Percentiles rank a stretch among this genome's conserved stretches.
Conservation (phyloP, 1,140 invertebrate species). For the Ceratosolen fusciceps region DNA sequence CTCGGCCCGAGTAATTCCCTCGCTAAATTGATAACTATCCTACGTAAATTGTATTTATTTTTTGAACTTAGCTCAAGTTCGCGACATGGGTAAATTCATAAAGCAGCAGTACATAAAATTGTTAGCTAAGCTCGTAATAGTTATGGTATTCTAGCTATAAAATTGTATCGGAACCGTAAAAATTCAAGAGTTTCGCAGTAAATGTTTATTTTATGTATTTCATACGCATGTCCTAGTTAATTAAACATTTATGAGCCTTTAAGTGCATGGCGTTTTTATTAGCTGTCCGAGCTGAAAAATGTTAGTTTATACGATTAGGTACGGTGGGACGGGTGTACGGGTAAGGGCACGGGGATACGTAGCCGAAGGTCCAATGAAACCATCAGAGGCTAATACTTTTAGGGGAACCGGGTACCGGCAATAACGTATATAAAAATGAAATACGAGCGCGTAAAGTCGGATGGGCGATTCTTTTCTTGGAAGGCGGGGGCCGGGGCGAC, state of each 20-base stretch:
- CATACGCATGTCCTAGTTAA: constrained; percentile 1
- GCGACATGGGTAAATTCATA: constrained; percentile 15
- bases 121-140: constrained; percentile 19
- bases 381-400: not conserved
- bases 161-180: constrained; percentile 23
- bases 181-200: constrained; percentile 21
- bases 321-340: too few relatives aligned
- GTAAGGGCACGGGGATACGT: too few relatives aligned
- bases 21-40: constrained; percentile 17
- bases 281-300: not conserved
- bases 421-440: not conserved
- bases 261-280: not conserved
- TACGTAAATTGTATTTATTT: constrained; percentile 11
- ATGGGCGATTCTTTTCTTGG: not conserved
- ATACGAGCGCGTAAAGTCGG: not conserved
- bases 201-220: constrained; percentile 17
- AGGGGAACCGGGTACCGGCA: too few relatives aligned
- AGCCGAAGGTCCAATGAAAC: not conserved
- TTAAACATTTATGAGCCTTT: not conserved
- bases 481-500: too few relatives aligned
- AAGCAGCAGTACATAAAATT: constrained; percentile 33
- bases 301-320: not conserved
- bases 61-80: constrained; percentile 8
- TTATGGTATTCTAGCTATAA: constrained; percentile 16
- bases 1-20: constrained; percentile 25